Evolutionary conservation across 1,140 invertebrate species (phyloP), one percentile per base, ranked within the genome.

Genomic region (Formica exsecta): DNA sequence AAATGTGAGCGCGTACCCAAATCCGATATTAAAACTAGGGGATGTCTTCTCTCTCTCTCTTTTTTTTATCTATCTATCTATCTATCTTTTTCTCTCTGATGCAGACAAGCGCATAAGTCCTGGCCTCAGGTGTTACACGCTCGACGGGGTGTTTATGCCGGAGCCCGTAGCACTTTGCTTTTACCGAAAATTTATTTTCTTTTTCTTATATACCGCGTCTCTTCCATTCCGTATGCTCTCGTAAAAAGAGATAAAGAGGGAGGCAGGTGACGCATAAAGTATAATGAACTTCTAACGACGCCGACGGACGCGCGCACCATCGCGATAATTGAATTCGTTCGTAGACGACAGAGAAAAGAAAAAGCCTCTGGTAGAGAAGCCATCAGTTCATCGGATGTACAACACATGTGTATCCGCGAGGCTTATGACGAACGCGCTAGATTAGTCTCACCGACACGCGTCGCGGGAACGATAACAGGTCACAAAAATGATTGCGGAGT

Each of bases 121-220:
- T 83, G 89, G 90, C 74, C 90, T 90, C 90, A 91, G 90, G 90
- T 91, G 90, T 81, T 80, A 57, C 64, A 57, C 22, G 57, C 83
- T 75, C 86, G 89, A 76, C 90, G 70, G 84, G 75, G 74, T 86
- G 89, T 88, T 91, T 89, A 91, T 88, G 86, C 64, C 32, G 76
- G 48, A 81, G 59, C 86, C 66, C 70, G 65, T 44, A 87, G 61
- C 84, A 90, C 90, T 91, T 86, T 88, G 76, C 90, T 88, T 88
- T 91, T 91, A 91, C 79, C 62, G 71, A 91, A 90, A 83, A 91
- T 90, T 90, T 91, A 91, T 91, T 84, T 84, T 79, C 48, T 64
- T 71, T 29, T 48, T 59, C 48, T 51, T 71, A 84, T 61, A 85
- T 59, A 62, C 73, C 62, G 64, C 65, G 41, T 25, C 48, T 25